phyloP scores from a whole-genome alignment of 2,113 vertebrate genomes.

The Lepus americanus region DNA sequence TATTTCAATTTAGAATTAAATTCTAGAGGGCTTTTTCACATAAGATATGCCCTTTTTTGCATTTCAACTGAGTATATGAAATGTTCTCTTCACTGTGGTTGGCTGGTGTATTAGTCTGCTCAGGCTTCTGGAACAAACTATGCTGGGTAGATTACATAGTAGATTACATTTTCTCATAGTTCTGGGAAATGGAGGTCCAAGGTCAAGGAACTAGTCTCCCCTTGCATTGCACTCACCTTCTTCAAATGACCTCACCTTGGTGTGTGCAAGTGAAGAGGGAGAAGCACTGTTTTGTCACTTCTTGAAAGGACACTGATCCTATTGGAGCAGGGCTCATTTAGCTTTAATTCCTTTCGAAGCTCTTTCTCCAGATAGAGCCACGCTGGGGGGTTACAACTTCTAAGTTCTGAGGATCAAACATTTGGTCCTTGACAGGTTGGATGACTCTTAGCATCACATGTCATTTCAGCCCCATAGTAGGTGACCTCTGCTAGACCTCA shows the following conservation, averaged over 20 bases:
- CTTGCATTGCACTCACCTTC: not conserved
- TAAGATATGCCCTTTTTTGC: not conserved
- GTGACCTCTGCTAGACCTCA: not conserved
- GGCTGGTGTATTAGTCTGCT: not conserved
- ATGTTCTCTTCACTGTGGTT: not conserved
- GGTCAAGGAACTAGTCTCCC: not conserved
- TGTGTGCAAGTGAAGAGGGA: not conserved
- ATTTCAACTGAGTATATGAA: conserved; percentile 1
- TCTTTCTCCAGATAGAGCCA: not conserved
- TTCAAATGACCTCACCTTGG: not conserved
- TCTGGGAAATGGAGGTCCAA: conserved; percentile 23
- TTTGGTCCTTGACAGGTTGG: not conserved
- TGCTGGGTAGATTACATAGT: not conserved
- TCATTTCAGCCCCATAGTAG: not conserved
- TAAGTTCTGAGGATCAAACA: not conserved
- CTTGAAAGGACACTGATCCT: not conserved
- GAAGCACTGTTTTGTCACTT: not conserved
- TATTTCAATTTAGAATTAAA: conserved; percentile 52
- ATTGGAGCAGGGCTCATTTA: not conserved
- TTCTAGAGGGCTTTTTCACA: not conserved
- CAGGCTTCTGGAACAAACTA: not conserved
- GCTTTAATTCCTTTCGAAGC: not conserved
- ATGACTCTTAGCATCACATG: not conserved
- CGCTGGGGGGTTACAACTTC: not conserved
- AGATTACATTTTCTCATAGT: conserved; percentile 4